Evolutionary conservation across 92 coral and sea anemone genomes (phyloP), one percentile per base, ranked within the genome.

Genomic region (Siderastrea radians): DNA sequence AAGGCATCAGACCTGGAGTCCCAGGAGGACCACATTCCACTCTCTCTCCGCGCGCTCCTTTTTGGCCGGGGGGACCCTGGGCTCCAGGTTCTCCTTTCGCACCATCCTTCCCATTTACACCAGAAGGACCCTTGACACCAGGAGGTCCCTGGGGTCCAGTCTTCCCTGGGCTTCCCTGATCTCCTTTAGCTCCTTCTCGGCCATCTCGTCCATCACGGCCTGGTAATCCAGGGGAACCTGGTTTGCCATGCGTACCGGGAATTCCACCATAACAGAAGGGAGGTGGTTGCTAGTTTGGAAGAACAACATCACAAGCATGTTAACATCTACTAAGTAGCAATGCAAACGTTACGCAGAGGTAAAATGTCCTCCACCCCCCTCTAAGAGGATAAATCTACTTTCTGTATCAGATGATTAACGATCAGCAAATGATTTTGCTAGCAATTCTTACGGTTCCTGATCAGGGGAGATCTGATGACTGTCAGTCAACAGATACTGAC

Each of bases 31-130:
- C 61, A 3, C 61, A 7, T 14, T 2, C 61, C 47, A 48, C 70
- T 19, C 14, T 65, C 46, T 65, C 70, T 65, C 70, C 38, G 38
- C 38, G 38, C 38, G 0, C 38, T 71, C 75, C 75, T 49, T 71
- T 71, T 47, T 71, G 75, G n/a, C 75, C 75, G 55, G 75, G 55
- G 12, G 55, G 54, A 14, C 75, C 75, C 54, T 71, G 75, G 75
- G 6, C 55, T 6, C 75, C 75, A 49, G 53, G 54, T 11, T 71
- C 75, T 46, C 75, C 75, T 48, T 71, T 71, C 11, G 75, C 58
- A 16, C 75, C 75, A 71, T 71, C 54, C 19, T 71, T 46, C 48
- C 75, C 75, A 47, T 71, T 71, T 3, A 48, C 26, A 46, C 75
- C 75, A 71, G 45, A 26, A 71, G 55, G 52, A 11, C 75, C 75